Evolutionary conservation across 2,888 invertebrate species (phyloP), one percentile per base, ranked within the genome.

Genomic region (Zaprionus lineosus): DNA sequence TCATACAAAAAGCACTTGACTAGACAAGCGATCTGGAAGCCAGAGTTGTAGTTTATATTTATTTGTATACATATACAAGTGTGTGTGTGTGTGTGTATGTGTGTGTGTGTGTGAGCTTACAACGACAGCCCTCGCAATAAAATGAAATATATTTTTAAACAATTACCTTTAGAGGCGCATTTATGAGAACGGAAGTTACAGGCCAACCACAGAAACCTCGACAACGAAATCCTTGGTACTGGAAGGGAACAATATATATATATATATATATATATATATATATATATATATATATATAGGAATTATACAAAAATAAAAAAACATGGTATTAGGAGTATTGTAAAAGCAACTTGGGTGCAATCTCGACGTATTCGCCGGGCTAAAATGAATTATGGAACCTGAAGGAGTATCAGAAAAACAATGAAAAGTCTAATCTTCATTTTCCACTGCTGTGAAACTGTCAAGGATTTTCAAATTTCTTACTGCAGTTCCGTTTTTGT

Each of bases 91-190:
- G 12, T 43, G 50, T 40, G 41, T 14, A 21, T 51, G 3, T 24
- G 40, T 3, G 19, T 21, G 12, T 16, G 44, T 26, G 43, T 12
- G 12, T 18, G 19, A 8, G 29, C 21, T 24, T 24, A 24, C 24
- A 8, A 24, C 24, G n/a, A 24, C 37, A 46, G 36, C 24, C 24
- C 39, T 74, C 65, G 66, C 84, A 82, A 84, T 77, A 68, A 77
- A 78, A 78, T 78, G 59, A 71, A 84, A 82, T 77, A 71, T 71
- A 82, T 78, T 81, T 83, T 83, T 75, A 70, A 81, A 81, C 81
- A 81, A 81, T 81, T 81, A 85, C 81, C 81, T 81, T 82, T 66
- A 39, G 51, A 46, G 70, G 55, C 58, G 79, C 75, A 75, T 74
- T 78, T 78, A 78, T 62, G 52, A 51, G 41, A 77, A 44, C 79